A percentile compares a stretch with the other conserved stretches of the same genome.
These are phyloP conservation scores for Lasius fuliginosus DNA, from an alignment of 2,888 invertebrate genomes.

Conservation along the genomic window DNA sequence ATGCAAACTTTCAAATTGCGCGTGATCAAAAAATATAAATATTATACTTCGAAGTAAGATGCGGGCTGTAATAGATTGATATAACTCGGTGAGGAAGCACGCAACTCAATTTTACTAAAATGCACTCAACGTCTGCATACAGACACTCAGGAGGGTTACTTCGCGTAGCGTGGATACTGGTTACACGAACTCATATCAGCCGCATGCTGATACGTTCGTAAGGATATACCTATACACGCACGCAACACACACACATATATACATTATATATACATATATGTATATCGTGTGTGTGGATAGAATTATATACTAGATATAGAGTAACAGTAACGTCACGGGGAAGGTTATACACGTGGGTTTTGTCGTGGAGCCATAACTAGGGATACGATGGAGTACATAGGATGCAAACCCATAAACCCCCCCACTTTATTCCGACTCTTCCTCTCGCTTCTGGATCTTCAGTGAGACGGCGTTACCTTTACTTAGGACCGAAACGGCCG, in stretches of 20 bases:
- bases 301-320: conserved; percentile 50
- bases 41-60: conserved; percentile 17
- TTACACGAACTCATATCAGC: conserved; percentile 43
- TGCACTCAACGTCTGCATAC: conserved; percentile 61
- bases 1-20: neutral
- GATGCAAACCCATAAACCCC: conserved; percentile 85
- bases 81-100: conserved; percentile 40
- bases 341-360: conserved; percentile 76
- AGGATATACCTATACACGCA: conserved; percentile 1
- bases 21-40: neutral
- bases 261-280: conserved; percentile 24
- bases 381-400: conserved; percentile 84
- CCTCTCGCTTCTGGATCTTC: conserved; percentile 61
- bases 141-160: conserved; percentile 48
- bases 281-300: conserved; percentile 10
- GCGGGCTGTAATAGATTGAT: conserved; percentile 7
- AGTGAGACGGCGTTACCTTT: conserved; percentile 72
- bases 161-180: conserved; percentile 36
- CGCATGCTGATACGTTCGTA: conserved; percentile 38
- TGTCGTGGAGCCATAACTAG: conserved; percentile 82
- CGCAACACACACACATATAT: neutral
- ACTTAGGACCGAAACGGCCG: conserved; percentile 75
- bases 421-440: conserved; percentile 70
- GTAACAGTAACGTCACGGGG: conserved; percentile 61
- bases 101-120: conserved; percentile 84